A percentile compares a stretch with the other conserved stretches of the same genome.
phyloP scores from a whole-genome alignment of 2,888 invertebrate genomes.

The Drosophila acutilabella region DNA sequence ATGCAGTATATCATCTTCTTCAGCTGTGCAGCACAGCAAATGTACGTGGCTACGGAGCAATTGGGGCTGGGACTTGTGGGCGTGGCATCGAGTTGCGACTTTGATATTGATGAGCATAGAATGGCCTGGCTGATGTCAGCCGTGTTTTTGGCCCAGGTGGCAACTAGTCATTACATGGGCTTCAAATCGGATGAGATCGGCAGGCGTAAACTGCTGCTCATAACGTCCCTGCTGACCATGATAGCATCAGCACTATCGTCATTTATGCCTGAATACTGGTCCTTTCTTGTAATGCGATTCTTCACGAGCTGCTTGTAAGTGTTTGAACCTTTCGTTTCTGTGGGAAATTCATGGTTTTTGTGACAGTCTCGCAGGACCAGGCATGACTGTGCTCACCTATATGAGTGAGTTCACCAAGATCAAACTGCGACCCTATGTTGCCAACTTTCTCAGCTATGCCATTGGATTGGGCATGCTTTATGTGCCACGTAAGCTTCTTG shows the following conservation, averaged over 20 bases:
- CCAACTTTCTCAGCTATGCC: constrained; percentile 25
- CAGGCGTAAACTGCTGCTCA: constrained; percentile 28
- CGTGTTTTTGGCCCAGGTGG: constrained; percentile 27
- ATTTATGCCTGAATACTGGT: constrained; percentile 47
- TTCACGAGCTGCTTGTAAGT: constrained; percentile 44
- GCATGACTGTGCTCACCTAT: constrained; percentile 32
- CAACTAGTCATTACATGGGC: constrained; percentile 36
- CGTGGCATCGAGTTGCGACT: constrained; percentile 40
- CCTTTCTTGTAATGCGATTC: constrained; percentile 35
- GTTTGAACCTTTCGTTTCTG: neutral
- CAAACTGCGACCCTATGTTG: constrained; percentile 21
- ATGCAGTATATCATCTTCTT: constrained; percentile 33
- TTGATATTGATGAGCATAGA: constrained; percentile 21
- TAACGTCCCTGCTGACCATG: constrained; percentile 13
- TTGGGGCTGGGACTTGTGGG: constrained; percentile 21
- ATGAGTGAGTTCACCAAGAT: constrained; percentile 43
- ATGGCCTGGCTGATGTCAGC: constrained; percentile 39
- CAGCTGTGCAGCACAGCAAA: constrained; percentile 19
- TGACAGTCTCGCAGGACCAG: constrained; percentile 37
- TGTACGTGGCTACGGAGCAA: constrained; percentile 48
- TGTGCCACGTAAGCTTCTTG: constrained; percentile 39
- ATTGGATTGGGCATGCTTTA: constrained; percentile 39
- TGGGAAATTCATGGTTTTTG: neutral
- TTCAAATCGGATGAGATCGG: constrained; percentile 46
- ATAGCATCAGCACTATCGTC: constrained; percentile 25